A percentile compares a stretch with the other conserved stretches of the same genome.
These are phyloP conservation scores for Campoplex capitator DNA, from an alignment of 2,888 invertebrate genomes.

Conservation along the genomic window DNA sequence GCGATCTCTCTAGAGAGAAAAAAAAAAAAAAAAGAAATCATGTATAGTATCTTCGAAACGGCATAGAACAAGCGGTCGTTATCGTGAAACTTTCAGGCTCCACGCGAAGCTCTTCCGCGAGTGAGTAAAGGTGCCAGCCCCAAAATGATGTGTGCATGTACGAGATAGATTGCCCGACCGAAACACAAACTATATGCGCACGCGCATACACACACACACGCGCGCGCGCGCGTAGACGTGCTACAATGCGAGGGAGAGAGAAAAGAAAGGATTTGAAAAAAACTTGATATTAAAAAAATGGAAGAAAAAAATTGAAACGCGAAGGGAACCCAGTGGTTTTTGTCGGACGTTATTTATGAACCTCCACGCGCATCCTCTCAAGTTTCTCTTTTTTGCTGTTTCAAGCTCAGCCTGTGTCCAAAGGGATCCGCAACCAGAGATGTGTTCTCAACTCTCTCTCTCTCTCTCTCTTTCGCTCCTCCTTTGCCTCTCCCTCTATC, in stretches of 20 bases:
- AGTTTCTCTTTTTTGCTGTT: slow-evolving; percentile 53
- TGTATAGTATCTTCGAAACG: slow-evolving; percentile 36
- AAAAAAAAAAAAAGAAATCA: slow-evolving; percentile 57
- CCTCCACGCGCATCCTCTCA: slow-evolving; percentile 55
- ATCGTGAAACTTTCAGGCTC: slow-evolving; percentile 67
- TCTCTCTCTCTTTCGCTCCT: background rate
- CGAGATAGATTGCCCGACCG: slow-evolving; percentile 52
- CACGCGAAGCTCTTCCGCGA: slow-evolving; percentile 31
- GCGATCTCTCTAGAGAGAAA: slow-evolving; percentile 20
- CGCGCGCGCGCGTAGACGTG: background rate
- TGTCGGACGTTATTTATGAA: slow-evolving; percentile 68
- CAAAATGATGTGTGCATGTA: slow-evolving; percentile 36
- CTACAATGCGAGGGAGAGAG: slow-evolving; percentile 4
- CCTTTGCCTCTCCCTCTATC: background rate
- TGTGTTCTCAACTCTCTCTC: slow-evolving; percentile 13
- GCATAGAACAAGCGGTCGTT: slow-evolving; percentile 68
- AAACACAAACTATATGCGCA: background rate
- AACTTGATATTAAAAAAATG: slow-evolving; percentile 24
- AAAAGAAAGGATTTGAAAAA: slow-evolving; percentile 24
- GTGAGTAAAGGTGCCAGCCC: slow-evolving; percentile 21
- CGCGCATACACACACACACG: background rate
- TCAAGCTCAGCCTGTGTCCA: slow-evolving; percentile 1
- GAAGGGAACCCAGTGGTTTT: slow-evolving; percentile 63
- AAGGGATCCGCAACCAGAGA: slow-evolving; percentile 26
- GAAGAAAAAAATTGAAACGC: slow-evolving; percentile 22